Conservation (phyloP, 2,888 invertebrate genomes). For the Scaptomyza cyrtandrae region DNA sequence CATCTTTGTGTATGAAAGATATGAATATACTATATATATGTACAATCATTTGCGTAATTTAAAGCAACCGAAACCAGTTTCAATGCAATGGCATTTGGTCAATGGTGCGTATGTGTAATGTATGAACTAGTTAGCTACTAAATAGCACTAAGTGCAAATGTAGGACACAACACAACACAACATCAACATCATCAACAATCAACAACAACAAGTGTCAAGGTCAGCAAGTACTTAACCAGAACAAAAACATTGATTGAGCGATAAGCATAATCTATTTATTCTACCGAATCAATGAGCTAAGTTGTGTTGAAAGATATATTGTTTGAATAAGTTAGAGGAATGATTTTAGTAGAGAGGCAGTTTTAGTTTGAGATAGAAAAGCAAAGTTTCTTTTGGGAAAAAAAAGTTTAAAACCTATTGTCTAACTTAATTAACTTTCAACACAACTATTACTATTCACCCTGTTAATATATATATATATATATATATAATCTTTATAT, state of each 20-base stretch:
- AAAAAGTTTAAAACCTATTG: neutral
- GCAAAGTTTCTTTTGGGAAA: too few species aligned
- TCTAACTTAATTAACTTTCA: conserved; percentile 12
- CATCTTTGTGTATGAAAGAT: neutral
- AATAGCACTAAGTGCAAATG: conserved; percentile 26
- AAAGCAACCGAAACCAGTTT: conserved; percentile 34
- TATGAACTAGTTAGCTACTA: conserved; percentile 12
- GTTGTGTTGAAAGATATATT: too few species aligned
- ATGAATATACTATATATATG: neutral
- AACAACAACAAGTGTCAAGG: conserved; percentile 17
- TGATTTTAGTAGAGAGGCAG: too few species aligned
- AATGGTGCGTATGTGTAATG: conserved; percentile 42
- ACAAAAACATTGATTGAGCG: conserved; percentile 16
- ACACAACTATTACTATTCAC: neutral
- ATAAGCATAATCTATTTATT: neutral
- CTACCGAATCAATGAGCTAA: neutral
- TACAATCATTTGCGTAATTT: conserved; percentile 41
- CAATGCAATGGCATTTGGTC: conserved; percentile 47
- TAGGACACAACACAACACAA: conserved; percentile 29
- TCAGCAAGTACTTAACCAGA: conserved; percentile 2
- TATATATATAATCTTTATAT: neutral
- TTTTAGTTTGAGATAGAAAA: too few species aligned
- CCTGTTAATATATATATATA: too few species aligned
- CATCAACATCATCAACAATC: conserved; percentile 16
- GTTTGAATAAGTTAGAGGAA: too few species aligned